phyloP scores from a whole-genome alignment of 2,113 vertebrate genomes.

The Pica pica region DNA sequence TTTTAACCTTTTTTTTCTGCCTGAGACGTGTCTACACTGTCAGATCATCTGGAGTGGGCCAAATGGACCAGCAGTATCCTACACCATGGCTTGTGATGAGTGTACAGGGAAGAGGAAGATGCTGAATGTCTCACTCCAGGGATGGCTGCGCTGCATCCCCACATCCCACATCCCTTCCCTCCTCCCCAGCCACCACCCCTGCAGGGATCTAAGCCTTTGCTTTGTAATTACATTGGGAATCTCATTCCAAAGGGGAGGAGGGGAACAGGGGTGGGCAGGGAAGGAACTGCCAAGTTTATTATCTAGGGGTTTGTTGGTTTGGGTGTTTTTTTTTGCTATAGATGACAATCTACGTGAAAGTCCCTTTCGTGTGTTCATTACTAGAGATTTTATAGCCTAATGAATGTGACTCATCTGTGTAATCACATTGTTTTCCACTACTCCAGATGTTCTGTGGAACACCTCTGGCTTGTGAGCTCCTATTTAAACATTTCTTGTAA shows the following conservation, averaged over 20 bases:
- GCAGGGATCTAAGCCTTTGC: background rate
- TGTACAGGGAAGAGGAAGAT: background rate
- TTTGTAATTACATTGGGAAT: background rate
- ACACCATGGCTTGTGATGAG: background rate
- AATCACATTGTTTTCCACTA: slow-evolving; percentile 72
- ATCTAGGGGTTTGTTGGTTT: slow-evolving; percentile 9
- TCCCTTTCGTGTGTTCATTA: slow-evolving; percentile 66
- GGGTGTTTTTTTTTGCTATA: slow-evolving; percentile 1
- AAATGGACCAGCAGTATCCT: background rate
- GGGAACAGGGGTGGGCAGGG: background rate
- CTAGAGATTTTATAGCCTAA: slow-evolving; percentile 73
- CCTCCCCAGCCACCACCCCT: background rate
- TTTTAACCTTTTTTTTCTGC: background rate
- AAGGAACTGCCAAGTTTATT: slow-evolving; percentile 1
- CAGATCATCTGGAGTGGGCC: background rate
- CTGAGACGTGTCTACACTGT: background rate
- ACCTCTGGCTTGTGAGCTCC: slow-evolving; percentile 69
- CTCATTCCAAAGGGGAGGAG: slow-evolving; percentile 15
- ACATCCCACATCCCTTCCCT: background rate
- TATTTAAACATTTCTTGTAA: slow-evolving; percentile 78
- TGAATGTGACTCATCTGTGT: slow-evolving; percentile 77
- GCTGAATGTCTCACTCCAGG: background rate
- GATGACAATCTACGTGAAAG: slow-evolving; percentile 61
- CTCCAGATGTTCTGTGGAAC: slow-evolving; percentile 78
- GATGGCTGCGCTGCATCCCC: background rate